Base-by-base conservation (phyloP, 2,797 vertebrate genomes). In the Pteropus rufus region DNA sequence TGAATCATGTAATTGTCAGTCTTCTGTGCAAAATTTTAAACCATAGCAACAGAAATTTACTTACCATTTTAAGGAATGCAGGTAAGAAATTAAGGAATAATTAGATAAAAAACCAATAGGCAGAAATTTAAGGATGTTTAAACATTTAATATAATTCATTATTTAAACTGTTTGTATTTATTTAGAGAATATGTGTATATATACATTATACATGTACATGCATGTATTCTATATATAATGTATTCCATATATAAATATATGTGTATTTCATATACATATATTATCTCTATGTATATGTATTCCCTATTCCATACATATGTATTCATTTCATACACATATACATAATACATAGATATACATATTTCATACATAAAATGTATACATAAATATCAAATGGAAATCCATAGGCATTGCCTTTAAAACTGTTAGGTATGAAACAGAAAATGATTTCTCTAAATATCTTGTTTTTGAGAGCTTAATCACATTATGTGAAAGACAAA, bases 1-100 rank as follows among this genome's bases (percentile, higher is more conserved):
- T 95, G 93, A 97, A 97, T 98, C 95, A 96, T 52, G 41, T 96
- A 97, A 97, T 97, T 97, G 96, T 97, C 97, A 97, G 95, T 97
- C 97, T 97, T 97, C 94, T 95, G 36, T 67, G 96, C 82, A 97
- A 96, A 97, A 92, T 96, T 96, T 77, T 97, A 94, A 98, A 93
- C 93, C 94, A 97, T 95, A 95, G 97, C 92, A 97, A 96, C 96
- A 95, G 97, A 96, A 97, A 97, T 97, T 95, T 97, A 96, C 94
- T 97, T 97, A 79, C 41, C 95, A 81, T 97, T 97, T 97, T 97
- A 97, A 97, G 75, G 86, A 95, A 94, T 88, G 18, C 82, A 93
- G 49, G 56, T 85, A 84, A 54, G 85, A 97, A 96, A 92, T 23
- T 70, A 90, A 14, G 14, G 65, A 94, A 93, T 93, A 97, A 95